Evolutionary conservation across 2,888 invertebrate genomes (phyloP), one percentile per base, ranked within the genome.

Genomic region (Leptarthrus brevirostris): DNA sequence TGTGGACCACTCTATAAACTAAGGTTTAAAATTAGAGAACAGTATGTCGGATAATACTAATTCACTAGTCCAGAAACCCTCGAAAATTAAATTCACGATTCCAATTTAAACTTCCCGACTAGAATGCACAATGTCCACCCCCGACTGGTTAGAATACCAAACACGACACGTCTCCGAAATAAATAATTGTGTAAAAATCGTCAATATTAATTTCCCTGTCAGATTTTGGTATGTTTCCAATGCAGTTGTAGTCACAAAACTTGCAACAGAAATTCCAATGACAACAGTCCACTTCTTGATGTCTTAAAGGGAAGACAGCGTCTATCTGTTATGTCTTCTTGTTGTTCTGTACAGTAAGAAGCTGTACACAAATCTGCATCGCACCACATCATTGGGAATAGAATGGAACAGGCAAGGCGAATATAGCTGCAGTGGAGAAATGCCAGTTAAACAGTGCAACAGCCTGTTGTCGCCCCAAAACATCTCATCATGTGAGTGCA

Each of bases 401-500:
- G 49, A 20, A 49, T 14, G 16, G 6, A 5, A 16, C 18, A 49
- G 16, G 6, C 5, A 10, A 20, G 56, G 14, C 26, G 30, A 2
- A 16, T 16, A 16, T n/a, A 18, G 49, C 36, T 36, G 2, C 36
- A 16, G 20, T 20, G 16, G n/a, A n/a, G 8, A 40, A 40, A 40
- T 40, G 40, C 40, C 40, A 40, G 40, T 40, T 40, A 40, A n/a
- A 40, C 34, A 36, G 58, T 58, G 18, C 58, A 58, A 58, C 58
- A 58, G 58, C 20, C 58, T 58, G 58, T 58, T 58, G 58, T 58
- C 58, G 58, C 58, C 58, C 58, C 36, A 58, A 58, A 58, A 58
- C 58, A 58, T 58, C 18, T 58, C 49, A 24, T 26, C 26, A 66
- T 66, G 26, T 66, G 30, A 66, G 22, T 24, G 44, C 40, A 44